These are phyloP conservation scores for Dendronephthya gigantea DNA, from an alignment of 64 coral and sea anemone genomes.

Conservation along the genomic window DNA sequence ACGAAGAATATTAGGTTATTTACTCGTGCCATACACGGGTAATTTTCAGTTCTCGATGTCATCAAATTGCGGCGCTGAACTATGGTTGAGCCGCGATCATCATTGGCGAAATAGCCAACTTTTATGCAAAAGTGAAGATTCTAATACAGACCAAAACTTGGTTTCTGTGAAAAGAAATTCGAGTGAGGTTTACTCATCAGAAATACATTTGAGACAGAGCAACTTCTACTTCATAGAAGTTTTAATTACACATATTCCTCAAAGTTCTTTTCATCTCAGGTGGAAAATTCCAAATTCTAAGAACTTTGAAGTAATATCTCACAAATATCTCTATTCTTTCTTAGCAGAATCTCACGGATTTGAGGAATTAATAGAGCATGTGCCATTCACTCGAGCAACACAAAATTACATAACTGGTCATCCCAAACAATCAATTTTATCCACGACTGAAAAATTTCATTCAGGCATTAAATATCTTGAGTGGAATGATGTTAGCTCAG, in stretches of 20 bases:
- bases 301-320: background rate
- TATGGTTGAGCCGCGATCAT: background rate
- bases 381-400: background rate
- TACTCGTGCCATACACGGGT: background rate
- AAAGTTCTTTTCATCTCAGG: background rate
- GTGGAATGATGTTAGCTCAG: background rate
- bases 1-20: background rate
- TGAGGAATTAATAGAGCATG: background rate
- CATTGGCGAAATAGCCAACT: background rate
- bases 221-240: background rate
- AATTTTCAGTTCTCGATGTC: background rate
- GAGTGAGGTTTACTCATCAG: background rate
- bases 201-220: too few species aligned
- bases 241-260: background rate
- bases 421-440: background rate
- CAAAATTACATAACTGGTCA: background rate
- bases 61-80: background rate
- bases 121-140: background rate
- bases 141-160: background rate
- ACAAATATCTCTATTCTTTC: background rate
- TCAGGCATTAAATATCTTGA: background rate
- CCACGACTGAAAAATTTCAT: background rate
- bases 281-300: background rate
- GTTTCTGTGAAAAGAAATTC: background rate
- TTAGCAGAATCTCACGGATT: background rate